Conservation (phyloP, 2,888 invertebrate genomes). For the Drosophila lacicola region DNA sequence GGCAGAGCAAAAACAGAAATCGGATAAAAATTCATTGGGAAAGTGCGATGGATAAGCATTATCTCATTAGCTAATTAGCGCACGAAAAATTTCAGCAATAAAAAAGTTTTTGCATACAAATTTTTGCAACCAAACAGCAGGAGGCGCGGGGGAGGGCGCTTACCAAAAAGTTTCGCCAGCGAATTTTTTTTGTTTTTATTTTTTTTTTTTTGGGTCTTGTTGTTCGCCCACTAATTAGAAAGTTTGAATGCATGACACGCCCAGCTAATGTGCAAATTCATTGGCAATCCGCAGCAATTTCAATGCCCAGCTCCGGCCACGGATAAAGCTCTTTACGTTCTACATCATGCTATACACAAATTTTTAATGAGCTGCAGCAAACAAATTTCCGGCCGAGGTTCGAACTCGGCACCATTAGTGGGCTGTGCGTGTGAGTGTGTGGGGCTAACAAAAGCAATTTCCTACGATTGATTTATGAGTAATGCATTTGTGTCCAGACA, state of each 20-base stretch:
- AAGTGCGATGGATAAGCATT: conserved; percentile 74
- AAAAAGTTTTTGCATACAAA: conserved; percentile 68
- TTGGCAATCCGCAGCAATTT: conserved; percentile 32
- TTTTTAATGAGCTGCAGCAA: conserved; percentile 73
- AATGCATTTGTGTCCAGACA: conserved; percentile 60
- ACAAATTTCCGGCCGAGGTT: conserved; percentile 68
- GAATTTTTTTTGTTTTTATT: conserved; percentile 23
- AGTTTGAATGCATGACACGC: conserved; percentile 70
- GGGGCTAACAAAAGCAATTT: conserved; percentile 76
- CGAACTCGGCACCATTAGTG: conserved; percentile 11
- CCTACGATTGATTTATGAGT: conserved; percentile 76
- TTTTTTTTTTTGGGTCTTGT: conserved; percentile 23
- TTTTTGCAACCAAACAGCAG: conserved; percentile 35
- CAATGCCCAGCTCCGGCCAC: neutral
- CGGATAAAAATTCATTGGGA: conserved; percentile 55
- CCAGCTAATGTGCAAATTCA: conserved; percentile 50
- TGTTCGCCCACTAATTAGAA: conserved; percentile 69
- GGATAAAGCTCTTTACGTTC: conserved; percentile 16
- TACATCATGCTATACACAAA: conserved; percentile 16
- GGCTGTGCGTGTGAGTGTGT: conserved; percentile 4
- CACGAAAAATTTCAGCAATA: conserved; percentile 74
- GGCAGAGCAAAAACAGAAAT: neutral
- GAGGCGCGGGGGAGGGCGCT: neutral
- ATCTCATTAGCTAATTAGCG: conserved; percentile 82
- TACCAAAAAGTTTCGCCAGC: conserved; percentile 32